Evolutionary conservation across 2,888 invertebrate species (phyloP).

Genomic region (Drosophila meridiana): DNA sequence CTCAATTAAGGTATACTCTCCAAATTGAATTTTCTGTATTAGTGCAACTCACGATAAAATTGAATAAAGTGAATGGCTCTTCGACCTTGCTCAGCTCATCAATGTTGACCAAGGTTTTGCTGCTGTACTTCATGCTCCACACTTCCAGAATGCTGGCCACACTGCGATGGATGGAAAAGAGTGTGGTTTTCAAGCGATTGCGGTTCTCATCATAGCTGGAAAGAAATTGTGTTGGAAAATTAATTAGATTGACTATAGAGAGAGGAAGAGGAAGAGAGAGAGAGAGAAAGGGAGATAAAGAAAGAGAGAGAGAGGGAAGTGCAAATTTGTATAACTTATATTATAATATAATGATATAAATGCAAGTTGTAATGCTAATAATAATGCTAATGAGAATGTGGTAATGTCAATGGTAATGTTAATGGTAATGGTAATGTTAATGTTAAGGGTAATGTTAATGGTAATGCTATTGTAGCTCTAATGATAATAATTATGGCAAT

Average conservation of each 20-base stretch:
- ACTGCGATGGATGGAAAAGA: constrained; percentile 93
- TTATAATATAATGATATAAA: no score
- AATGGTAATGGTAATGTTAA: not conserved
- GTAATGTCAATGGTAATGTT: not conserved
- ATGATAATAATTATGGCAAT: not conserved
- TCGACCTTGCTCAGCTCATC: constrained; percentile 82
- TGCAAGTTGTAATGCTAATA: not conserved
- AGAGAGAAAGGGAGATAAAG: no score
- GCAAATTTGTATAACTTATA: no score
- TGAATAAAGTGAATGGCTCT: constrained; percentile 83
- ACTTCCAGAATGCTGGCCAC: constrained; percentile 91
- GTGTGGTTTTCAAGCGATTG: constrained; percentile 86
- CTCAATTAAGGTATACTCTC: constrained; percentile 2
- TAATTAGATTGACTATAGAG: not conserved
- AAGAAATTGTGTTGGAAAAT: not conserved
- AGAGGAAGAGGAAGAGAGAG: no score
- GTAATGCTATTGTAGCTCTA: not conserved
- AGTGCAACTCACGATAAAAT: constrained; percentile 80
- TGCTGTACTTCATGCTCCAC: constrained; percentile 92
- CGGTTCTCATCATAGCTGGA: constrained; percentile 85
- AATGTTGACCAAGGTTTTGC: constrained; percentile 77
- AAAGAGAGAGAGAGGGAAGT: no score
- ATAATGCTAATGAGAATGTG: not conserved
- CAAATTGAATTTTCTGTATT: constrained; percentile 2
- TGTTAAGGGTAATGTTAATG: not conserved